Conservation (phyloP, 2,888 invertebrate species). For the Siphonodentalium dalli region DNA sequence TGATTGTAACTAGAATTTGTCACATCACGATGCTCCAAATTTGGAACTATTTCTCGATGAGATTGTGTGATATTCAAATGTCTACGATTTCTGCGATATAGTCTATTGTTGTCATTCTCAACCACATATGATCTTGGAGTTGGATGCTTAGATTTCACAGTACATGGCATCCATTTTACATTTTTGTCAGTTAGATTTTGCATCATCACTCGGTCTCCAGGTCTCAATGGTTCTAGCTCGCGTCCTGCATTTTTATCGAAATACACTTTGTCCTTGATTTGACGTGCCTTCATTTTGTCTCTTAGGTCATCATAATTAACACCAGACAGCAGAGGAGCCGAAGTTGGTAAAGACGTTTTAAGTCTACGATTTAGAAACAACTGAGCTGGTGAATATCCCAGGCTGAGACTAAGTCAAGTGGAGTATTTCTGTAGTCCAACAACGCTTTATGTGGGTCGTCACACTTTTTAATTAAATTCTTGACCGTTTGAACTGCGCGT, state of each 20-base stretch:
- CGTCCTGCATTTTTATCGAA: slow-evolving; percentile 8
- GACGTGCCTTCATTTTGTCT: background rate
- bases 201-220: slow-evolving; percentile 7
- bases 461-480: slow-evolving; percentile 13
- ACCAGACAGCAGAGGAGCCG: slow-evolving; percentile 15
- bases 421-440: slow-evolving; percentile 12
- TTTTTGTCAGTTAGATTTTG: no score
- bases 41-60: no score
- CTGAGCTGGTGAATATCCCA: slow-evolving; percentile 18
- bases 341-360: slow-evolving; percentile 18
- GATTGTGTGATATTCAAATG: no score
- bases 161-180: no score
- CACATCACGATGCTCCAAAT: no score
- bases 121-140: no score
- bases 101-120: no score
- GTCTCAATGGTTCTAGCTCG: background rate
- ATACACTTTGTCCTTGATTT: slow-evolving; percentile 2
- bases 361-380: slow-evolving; percentile 16
- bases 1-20: no score
- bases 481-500: slow-evolving; percentile 18
- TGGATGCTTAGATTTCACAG: no score
- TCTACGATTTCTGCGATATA: no score
- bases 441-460: slow-evolving; percentile 17
- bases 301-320: background rate
- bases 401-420: no score